Evolutionary conservation across 2,888 invertebrate species (phyloP).

Genomic region (Allolobophora icterica): DNA sequence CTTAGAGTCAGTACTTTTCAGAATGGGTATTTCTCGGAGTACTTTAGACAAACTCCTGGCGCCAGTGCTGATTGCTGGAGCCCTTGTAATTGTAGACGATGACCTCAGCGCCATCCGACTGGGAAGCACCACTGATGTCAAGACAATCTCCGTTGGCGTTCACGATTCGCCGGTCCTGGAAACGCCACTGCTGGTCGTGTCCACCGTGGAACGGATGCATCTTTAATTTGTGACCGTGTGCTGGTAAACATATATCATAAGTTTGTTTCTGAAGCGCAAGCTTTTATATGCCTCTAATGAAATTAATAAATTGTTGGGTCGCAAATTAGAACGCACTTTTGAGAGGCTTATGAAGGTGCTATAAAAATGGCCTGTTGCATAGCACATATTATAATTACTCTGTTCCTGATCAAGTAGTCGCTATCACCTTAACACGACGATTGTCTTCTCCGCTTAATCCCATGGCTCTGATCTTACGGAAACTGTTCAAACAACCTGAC

Average conservation of each 20-base stretch:
- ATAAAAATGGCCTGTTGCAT: too few relatives aligned
- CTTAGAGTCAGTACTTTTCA: too few relatives aligned
- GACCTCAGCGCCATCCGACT: constrained; percentile 34
- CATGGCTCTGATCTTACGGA: too few relatives aligned
- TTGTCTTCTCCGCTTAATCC: too few relatives aligned
- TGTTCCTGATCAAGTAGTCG: too few relatives aligned
- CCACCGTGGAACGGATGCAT: constrained; percentile 23
- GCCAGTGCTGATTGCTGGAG: constrained; percentile 30
- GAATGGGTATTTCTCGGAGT: neutral
- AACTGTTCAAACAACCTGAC: too few relatives aligned
- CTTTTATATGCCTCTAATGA: neutral
- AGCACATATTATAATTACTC: too few relatives aligned
- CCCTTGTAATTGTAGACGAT: constrained; percentile 35
- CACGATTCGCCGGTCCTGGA: constrained; percentile 31
- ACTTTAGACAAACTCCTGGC: constrained; percentile 22
- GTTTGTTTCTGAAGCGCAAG: neutral
- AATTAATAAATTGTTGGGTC: too few relatives aligned
- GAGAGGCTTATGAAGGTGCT: too few relatives aligned
- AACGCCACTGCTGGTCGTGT: constrained; percentile 35
- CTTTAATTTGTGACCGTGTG: constrained; percentile 20
- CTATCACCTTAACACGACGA: too few relatives aligned
- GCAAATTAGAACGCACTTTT: too few relatives aligned
- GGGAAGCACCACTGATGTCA: constrained; percentile 33
- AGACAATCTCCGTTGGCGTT: constrained; percentile 35
- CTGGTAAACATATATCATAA: neutral